Evolutionary conservation across 2,888 invertebrate species (phyloP).

Genomic region (Tethea ocularis): DNA sequence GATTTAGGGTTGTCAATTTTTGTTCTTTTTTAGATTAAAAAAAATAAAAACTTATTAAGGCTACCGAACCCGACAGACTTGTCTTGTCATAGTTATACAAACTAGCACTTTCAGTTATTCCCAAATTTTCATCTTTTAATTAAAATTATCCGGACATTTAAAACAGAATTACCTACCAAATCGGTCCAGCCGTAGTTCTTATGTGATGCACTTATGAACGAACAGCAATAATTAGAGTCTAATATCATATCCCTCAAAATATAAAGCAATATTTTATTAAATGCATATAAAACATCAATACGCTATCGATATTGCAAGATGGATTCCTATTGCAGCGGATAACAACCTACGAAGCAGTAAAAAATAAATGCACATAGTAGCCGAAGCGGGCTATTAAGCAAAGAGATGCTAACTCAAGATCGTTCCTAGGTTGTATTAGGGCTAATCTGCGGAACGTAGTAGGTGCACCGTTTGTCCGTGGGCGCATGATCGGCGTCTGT

Average conservation of each 20-base stretch:
- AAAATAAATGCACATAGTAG: neutral
- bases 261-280: neutral
- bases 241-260: too few species aligned
- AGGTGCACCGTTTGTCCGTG: constrained; percentile 41
- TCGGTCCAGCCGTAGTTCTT: too few species aligned
- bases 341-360: neutral
- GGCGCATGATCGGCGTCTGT: constrained; percentile 74
- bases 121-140: too few species aligned
- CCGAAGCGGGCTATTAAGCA: constrained; percentile 25
- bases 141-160: too few species aligned
- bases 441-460: constrained; percentile 55
- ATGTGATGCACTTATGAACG: too few species aligned
- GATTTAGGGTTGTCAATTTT: neutral
- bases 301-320: neutral
- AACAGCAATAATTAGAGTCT: too few species aligned
- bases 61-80: too few species aligned
- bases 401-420: constrained; percentile 34
- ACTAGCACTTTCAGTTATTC: too few species aligned
- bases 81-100: too few species aligned
- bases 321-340: neutral
- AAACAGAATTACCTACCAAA: too few species aligned
- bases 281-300: neutral
- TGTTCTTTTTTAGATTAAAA: neutral
- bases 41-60: neutral
- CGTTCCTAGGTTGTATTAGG: constrained; percentile 55